Evolutionary conservation across 2,888 invertebrate genomes (phyloP), one percentile per base, ranked within the genome.

Genomic region (Allacma fusca): DNA sequence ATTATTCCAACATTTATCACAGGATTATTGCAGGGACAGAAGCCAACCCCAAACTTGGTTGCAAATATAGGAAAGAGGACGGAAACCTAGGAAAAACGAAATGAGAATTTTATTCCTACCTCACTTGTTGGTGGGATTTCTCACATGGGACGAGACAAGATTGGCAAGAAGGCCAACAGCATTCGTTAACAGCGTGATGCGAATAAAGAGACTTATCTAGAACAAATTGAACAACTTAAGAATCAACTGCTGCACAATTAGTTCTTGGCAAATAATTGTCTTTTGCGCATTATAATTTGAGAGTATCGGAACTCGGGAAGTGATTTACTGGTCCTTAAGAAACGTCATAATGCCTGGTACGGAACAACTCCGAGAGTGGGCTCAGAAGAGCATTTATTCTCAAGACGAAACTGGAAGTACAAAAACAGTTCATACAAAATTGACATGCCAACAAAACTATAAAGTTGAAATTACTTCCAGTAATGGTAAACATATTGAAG

Each of bases 371-470:
- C 93, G 93, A 81, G 98, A 99, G 89, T 99, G 99, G 99, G 95
- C 99, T 64, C 97, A 97, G 86, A 99, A 99, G 89, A 96, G 97
- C 87, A 95, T 98, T 82, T 96, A 96, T 68, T 98, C 99, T 0
- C 98, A 98, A 86, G 99, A 99, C 87, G 99, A 99, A 87, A 97
- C 98, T 88, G 90, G 97, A 82, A 97, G 97, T 83, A 98, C 99
- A 19, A 99, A 99, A 88, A 99, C 98, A 0, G 96, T 99, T 79
- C 99, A 99, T 88, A 97, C 97, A 83, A 99, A 99, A 87, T 99
- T 98, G 95, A 97, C 98, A 0, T 91, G 98, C 75, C 99, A 99
- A 88, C 98, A 99, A 88, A 99, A 99, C 0, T 99, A 99, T 88
- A 98, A 98, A 88, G 97, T 98, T 0, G 99, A 99, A 88, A 97